Conservation (phyloP, 2,888 invertebrate species). For the Dusona sp. region DNA sequence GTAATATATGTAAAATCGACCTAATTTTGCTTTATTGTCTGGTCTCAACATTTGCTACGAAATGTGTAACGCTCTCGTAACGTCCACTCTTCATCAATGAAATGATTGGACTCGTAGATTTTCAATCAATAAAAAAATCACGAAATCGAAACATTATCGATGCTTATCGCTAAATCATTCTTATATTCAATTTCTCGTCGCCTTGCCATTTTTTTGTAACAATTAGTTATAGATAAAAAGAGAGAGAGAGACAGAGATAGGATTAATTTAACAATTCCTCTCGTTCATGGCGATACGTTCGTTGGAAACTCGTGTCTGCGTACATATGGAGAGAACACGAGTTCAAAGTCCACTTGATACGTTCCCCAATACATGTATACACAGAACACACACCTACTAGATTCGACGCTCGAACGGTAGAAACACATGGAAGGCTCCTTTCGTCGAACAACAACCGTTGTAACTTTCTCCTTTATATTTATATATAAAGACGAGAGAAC, state of each 20-base stretch:
- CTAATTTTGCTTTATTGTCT: background rate
- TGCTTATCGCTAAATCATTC: background rate
- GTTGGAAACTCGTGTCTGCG: conserved; percentile 32
- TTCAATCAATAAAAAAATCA: background rate
- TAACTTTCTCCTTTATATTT: conserved; percentile 37
- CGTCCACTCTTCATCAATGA: conserved; percentile 49
- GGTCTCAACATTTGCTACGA: conserved; percentile 1
- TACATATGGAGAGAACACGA: conserved; percentile 57
- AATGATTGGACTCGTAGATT: conserved; percentile 1
- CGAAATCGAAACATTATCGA: conserved; percentile 8
- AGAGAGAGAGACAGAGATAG: background rate
- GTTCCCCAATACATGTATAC: conserved; percentile 29
- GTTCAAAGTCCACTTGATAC: conserved; percentile 67
- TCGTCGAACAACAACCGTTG: background rate
- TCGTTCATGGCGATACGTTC: conserved; percentile 52
- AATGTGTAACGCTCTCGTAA: conserved; percentile 49
- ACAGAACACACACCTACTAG: conserved; percentile 1
- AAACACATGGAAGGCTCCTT: conserved; percentile 6
- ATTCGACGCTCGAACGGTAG: conserved; percentile 1
- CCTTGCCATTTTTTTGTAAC: background rate
- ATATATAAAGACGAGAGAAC: no score
- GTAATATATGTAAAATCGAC: conserved; percentile 1
- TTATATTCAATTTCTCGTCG: background rate
- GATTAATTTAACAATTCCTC: conserved; percentile 35
- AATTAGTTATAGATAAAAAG: background rate